Evolutionary conservation across 2,888 invertebrate genomes (phyloP).

Genomic region (Leucoptera coffeella): DNA sequence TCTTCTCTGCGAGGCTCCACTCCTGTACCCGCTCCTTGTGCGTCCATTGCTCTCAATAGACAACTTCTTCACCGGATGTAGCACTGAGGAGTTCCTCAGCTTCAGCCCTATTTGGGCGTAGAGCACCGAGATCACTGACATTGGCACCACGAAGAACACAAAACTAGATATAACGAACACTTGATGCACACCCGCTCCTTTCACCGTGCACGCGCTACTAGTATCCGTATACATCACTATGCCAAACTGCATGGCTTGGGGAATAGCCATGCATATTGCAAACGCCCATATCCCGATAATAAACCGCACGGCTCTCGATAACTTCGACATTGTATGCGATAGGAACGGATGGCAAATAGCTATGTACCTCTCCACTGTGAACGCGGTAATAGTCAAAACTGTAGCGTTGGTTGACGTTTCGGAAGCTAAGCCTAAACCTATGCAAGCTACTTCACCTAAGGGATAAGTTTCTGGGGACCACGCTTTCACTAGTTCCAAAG

Average conservation of each 20-base stretch:
- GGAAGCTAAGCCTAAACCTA: slow-evolving; percentile 68
- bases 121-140: slow-evolving; percentile 78
- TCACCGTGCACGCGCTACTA: slow-evolving; percentile 51
- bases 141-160: slow-evolving; percentile 80
- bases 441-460: slow-evolving; percentile 72
- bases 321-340: slow-evolving; percentile 76
- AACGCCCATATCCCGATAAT: slow-evolving; percentile 72
- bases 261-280: slow-evolving; percentile 66
- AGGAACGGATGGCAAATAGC: slow-evolving; percentile 83
- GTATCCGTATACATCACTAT: slow-evolving; percentile 49
- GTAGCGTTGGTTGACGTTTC: slow-evolving; percentile 85
- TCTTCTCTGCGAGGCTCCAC: slow-evolving; percentile 52
- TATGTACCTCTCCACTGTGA: slow-evolving; percentile 82
- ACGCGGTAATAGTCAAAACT: slow-evolving; percentile 80
- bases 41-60: slow-evolving; percentile 38
- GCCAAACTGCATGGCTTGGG: slow-evolving; percentile 77
- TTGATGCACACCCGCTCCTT: slow-evolving; percentile 55
- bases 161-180: slow-evolving; percentile 75
- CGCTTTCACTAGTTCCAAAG: slow-evolving; percentile 69
- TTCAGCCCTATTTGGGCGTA: slow-evolving; percentile 73
- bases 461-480: slow-evolving; percentile 71
- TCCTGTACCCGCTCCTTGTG: slow-evolving; percentile 30
- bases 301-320: slow-evolving; percentile 74
- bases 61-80: slow-evolving; percentile 53
- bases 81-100: slow-evolving; percentile 57